Conservation (phyloP, 2,113 vertebrate genomes). For the Alligator sinensis region DNA sequence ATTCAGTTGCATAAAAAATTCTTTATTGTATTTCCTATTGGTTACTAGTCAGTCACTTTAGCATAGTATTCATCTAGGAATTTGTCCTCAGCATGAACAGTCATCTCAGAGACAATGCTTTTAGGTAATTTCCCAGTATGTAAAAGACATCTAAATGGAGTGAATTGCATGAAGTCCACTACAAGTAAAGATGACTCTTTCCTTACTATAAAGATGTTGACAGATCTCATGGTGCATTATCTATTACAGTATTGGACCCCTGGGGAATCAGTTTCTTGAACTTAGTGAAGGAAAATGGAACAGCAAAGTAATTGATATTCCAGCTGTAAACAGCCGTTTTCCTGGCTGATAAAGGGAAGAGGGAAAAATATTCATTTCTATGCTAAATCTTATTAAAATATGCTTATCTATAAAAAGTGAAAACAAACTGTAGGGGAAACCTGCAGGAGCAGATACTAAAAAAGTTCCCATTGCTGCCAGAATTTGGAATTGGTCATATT, state of each 20-base stretch:
- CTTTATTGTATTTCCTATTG: neutral
- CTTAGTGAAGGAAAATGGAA: neutral
- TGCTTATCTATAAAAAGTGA: neutral
- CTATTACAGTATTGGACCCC: neutral
- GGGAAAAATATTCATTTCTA: neutral
- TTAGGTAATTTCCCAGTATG: neutral
- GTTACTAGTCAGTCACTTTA: neutral
- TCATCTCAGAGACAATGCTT: neutral
- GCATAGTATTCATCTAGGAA: neutral
- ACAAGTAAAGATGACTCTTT: neutral
- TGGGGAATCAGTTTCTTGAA: slow-evolving; percentile 29
- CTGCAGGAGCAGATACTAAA: neutral
- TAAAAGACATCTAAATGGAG: neutral
- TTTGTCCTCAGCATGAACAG: neutral
- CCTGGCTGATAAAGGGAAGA: neutral
- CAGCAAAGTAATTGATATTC: neutral
- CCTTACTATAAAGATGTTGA: neutral
- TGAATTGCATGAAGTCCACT: neutral
- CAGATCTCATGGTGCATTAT: neutral
- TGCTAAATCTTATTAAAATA: neutral
- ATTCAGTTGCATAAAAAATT: slow-evolving; percentile 12
- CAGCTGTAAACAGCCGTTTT: slow-evolving; percentile 12
- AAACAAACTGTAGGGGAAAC: neutral
- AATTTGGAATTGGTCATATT: neutral
- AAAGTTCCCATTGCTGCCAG: neutral